Percentiles rank a stretch among this genome's conserved stretches.
Conservation (phyloP, 2,113 vertebrate genomes). For the Probosciger aterrimus region DNA sequence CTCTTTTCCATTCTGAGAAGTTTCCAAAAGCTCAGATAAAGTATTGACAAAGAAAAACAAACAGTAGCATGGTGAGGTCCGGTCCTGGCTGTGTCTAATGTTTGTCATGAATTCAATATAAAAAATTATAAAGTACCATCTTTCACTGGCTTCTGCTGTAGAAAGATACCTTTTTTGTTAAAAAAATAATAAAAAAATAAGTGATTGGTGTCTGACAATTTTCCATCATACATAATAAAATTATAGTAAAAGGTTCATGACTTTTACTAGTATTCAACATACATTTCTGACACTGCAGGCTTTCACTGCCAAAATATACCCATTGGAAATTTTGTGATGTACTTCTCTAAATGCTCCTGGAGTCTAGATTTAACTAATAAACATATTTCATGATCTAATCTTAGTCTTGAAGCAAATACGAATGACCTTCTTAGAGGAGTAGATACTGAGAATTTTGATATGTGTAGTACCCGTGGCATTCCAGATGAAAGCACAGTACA, state of each 20-base stretch:
- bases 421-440: neutral
- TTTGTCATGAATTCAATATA: neutral
- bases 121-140: neutral
- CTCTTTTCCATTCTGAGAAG: neutral
- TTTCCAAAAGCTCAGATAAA: neutral
- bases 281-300: neutral
- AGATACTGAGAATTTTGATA: neutral
- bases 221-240: neutral
- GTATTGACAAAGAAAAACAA: neutral
- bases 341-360: constrained; percentile 1
- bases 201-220: neutral
- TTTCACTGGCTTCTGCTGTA: neutral
- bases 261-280: neutral
- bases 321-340: neutral
- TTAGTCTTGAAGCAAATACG: neutral
- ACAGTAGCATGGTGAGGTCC: neutral
- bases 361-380: neutral
- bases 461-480: neutral
- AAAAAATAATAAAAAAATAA: neutral
- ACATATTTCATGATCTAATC: neutral
- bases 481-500: neutral
- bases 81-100: neutral
- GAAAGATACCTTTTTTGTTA: neutral
- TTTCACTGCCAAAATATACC: neutral
- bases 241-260: neutral